These are phyloP conservation scores for Laticauda laticaudata DNA, from an alignment of 2,113 vertebrate genomes.

Conservation along the genomic window DNA sequence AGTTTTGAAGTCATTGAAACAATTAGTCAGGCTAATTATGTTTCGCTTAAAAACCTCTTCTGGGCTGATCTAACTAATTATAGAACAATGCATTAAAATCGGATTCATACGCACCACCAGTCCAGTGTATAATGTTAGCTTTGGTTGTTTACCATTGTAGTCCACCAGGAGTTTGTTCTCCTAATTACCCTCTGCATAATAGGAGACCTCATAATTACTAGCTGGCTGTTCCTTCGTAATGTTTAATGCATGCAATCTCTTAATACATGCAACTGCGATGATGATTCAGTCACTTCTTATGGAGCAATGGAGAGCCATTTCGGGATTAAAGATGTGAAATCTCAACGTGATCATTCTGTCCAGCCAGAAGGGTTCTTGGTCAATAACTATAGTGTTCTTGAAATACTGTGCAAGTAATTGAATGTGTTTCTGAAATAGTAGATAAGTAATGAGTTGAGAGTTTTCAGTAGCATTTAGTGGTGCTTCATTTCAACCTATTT, in stretches of 20 bases:
- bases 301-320: slow-evolving; percentile 39
- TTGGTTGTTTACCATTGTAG: slow-evolving; percentile 54
- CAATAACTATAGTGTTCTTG: neutral
- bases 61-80: slow-evolving; percentile 44
- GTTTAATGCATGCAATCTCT: slow-evolving; percentile 29
- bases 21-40: slow-evolving; percentile 50
- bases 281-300: slow-evolving; percentile 35
- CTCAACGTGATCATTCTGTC: neutral
- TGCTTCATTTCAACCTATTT: neutral
- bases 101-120: neutral
- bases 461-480: neutral
- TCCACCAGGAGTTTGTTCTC: slow-evolving; percentile 48
- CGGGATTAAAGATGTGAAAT: slow-evolving; percentile 34
- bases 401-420: neutral
- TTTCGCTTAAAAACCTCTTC: slow-evolving; percentile 30
- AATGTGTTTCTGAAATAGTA: neutral
- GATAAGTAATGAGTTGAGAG: neutral
- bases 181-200: slow-evolving; percentile 55
- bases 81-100: slow-evolving; percentile 21
- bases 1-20: slow-evolving; percentile 34
- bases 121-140: slow-evolving; percentile 35
- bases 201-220: slow-evolving; percentile 55
- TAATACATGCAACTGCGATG: slow-evolving; percentile 32
- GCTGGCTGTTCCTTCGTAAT: slow-evolving; percentile 46
- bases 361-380: neutral